Evolutionary conservation across 2,113 vertebrate species (phyloP).

Genomic region (Antidorcas marsupialis): DNA sequence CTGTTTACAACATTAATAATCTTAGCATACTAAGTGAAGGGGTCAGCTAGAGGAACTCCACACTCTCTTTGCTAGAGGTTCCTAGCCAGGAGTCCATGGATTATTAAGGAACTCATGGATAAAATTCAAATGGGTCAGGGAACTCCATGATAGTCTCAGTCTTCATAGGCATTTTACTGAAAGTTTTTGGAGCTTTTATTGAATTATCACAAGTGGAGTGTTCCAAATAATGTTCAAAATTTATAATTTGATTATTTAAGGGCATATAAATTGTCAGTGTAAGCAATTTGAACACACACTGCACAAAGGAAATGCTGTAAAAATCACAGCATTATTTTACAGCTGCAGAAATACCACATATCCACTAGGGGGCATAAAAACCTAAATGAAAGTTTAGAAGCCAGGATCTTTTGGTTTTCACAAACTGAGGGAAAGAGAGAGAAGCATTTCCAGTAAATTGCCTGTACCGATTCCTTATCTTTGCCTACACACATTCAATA

Average conservation of each 20-base stretch:
- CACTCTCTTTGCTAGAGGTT: not conserved
- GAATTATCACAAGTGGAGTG: not conserved
- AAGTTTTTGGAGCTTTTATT: not conserved
- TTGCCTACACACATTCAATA: slow-evolving; percentile 42
- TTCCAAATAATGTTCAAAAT: not conserved
- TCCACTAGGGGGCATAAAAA: slow-evolving; percentile 80
- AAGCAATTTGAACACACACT: not conserved
- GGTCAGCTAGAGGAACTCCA: not conserved
- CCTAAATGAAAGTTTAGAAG: slow-evolving; percentile 62
- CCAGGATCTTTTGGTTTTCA: slow-evolving; percentile 25
- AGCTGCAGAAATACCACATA: not conserved
- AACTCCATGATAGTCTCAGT: not conserved
- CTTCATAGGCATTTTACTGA: not conserved
- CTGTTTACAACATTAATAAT: not conserved
- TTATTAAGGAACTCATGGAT: not conserved
- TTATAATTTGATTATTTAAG: not conserved
- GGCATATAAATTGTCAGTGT: not conserved
- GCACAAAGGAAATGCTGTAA: not conserved
- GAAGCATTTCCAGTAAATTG: slow-evolving; percentile 59
- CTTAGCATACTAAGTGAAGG: not conserved
- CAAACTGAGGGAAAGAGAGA: not conserved
- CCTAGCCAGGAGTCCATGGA: not conserved
- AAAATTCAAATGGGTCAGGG: not conserved
- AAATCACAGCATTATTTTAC: not conserved
- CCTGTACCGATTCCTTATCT: slow-evolving; percentile 49